Base-by-base conservation (phyloP, 2,797 vertebrate genomes). In the Lacerta bilineata region DNA sequence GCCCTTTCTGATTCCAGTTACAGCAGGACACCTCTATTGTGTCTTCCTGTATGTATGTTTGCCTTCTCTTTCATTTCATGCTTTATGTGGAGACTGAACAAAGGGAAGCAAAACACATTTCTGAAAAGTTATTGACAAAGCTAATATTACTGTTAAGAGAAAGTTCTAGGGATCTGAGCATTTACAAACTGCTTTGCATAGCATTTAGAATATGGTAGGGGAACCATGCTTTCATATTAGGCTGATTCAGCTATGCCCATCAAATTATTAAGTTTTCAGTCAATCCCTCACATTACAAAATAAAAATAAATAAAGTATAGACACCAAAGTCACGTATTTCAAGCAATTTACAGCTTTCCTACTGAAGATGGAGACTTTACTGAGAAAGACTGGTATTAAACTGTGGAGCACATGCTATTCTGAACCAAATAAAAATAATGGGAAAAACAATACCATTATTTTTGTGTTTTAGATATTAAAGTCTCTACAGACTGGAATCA, bases 391-490 rank as follows among this genome's bases (percentile, higher is more conserved):
- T 9, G 43, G 7, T 85, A 50, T 66, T 77, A 3, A 61, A 23
- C 68, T 66, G 18, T 25, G 46, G 86, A 84, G 66, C 75, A 76
- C 39, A 61, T 20, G 46, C 46, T 78, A 74, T 84, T 81, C 76
- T 81, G 41, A 55, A 90, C 41, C 8, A 84, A 61, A 55, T 69
- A 64, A 17, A 82, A 87, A 88, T 33, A 69, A 68, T 50, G 20
- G 33, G 68, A 75, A 55, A n/a, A 8, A 61, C 15, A 85, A 68
- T 89, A 36, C 68, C 92, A 85, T 36, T 75, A 88, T 90, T 91
- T 91, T 77, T 77, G 69, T 90, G 88, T 93, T 91, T 91, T 86
- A 92, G 81, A 74, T 87, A 89, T 76, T 55, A 41, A 81, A 2
- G 61, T 77, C 46, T 36, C 82, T 74, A 75, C 27, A 84, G 23